A percentile compares a stretch with the other conserved stretches of the same genome.
These are phyloP conservation scores for Solea solea DNA, from an alignment of 2,113 vertebrate genomes.

Conservation along the genomic window DNA sequence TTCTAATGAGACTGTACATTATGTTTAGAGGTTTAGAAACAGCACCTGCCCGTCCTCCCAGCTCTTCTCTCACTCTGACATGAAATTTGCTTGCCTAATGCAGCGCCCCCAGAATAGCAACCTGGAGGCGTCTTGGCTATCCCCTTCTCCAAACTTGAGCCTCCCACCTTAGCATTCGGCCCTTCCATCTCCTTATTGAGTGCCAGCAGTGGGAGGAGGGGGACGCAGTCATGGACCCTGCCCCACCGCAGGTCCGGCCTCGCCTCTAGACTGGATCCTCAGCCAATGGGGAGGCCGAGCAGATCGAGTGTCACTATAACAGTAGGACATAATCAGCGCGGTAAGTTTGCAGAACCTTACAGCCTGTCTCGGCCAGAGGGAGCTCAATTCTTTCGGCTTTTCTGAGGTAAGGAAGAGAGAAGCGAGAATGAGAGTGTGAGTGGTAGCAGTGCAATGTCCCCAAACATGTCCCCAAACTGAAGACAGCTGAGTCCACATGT, in stretches of 20 bases:
- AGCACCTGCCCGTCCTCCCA: constrained; percentile 48
- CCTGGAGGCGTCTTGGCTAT: constrained; percentile 64
- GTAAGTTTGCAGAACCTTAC: constrained; percentile 83
- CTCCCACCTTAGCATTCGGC: constrained; percentile 67
- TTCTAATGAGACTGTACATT: constrained; percentile 6
- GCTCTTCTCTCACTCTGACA: constrained; percentile 21
- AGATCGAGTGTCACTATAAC: constrained; percentile 94
- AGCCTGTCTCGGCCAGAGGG: constrained; percentile 82
- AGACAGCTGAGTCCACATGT: constrained; percentile 46
- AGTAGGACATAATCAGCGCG: constrained; percentile 80
- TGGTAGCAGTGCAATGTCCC: constrained; percentile 31
- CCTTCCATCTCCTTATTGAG: constrained; percentile 84
- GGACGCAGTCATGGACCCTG: constrained; percentile 64
- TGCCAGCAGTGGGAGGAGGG: constrained; percentile 62
- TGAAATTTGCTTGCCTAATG: constrained; percentile 80
- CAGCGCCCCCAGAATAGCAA: constrained; percentile 88
- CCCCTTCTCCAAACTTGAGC: constrained; percentile 79
- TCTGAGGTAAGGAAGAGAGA: constrained; percentile 84
- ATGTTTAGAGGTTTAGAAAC: constrained; percentile 43
- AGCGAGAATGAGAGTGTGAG: constrained; percentile 40
- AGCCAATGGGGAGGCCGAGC: constrained; percentile 83
- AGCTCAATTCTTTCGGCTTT: constrained; percentile 84
- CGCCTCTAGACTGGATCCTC: constrained; percentile 31
- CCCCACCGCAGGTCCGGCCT: constrained; percentile 31
- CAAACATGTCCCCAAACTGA: constrained; percentile 25